Percentiles rank a stretch among this genome's conserved stretches.
These are phyloP conservation scores for Regulus satrapa DNA, from an alignment of 2,113 vertebrate genomes.

Conservation along the genomic window DNA sequence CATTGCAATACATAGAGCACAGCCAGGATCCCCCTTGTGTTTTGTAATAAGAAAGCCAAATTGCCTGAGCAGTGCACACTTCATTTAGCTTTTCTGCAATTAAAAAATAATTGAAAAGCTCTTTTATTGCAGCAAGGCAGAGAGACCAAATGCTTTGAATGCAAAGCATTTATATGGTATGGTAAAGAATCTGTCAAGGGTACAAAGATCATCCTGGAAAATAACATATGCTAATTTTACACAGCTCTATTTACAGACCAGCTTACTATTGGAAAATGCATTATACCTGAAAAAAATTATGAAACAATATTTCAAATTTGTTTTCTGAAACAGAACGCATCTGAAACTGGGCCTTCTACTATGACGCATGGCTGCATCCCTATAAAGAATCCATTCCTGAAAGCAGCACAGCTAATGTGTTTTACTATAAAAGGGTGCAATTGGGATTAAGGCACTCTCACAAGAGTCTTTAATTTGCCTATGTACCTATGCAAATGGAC, in stretches of 20 bases:
- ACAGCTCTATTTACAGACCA: neutral
- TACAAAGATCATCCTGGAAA: neutral
- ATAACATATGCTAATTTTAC: neutral
- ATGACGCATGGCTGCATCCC: neutral
- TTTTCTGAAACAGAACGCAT: neutral
- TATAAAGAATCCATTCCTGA: neutral
- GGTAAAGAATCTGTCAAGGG: neutral
- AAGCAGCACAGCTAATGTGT: neutral
- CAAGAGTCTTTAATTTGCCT: neutral
- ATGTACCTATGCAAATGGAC: neutral
- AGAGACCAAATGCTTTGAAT: neutral
- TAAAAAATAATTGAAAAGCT: conserved; percentile 53
- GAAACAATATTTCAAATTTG: neutral
- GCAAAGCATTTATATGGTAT: neutral
- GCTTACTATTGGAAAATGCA: neutral
- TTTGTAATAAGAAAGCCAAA: conserved; percentile 38
- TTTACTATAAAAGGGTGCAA: neutral
- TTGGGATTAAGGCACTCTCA: neutral
- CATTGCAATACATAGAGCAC: neutral
- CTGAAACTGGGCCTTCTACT: neutral
- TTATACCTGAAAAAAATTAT: neutral
- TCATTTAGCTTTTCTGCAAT: conserved; percentile 41
- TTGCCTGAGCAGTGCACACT: conserved; percentile 12
- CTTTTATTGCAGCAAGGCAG: neutral
- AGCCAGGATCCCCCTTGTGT: neutral